These are phyloP conservation scores for Lasioglossum marginatum DNA, from an alignment of 2,888 invertebrate species.

Conservation along the genomic window DNA sequence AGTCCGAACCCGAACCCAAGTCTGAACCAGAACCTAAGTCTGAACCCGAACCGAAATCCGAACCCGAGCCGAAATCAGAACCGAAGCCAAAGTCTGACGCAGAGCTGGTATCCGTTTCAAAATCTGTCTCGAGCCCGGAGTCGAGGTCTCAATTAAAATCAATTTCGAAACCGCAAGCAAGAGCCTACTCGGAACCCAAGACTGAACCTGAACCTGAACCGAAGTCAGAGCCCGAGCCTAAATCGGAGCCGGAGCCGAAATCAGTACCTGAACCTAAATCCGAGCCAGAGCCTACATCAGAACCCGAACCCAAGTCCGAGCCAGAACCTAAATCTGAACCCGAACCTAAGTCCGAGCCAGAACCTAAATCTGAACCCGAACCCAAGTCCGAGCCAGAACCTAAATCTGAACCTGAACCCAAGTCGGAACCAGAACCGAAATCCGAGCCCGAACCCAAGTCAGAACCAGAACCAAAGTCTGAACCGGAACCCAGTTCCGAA, in stretches of 20 bases:
- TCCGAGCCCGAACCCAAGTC: constrained; percentile 83
- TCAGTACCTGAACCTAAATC: constrained; percentile 79
- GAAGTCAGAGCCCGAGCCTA: constrained; percentile 65
- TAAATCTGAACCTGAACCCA: constrained; percentile 81
- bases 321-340: constrained; percentile 83
- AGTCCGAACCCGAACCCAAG: constrained; percentile 78
- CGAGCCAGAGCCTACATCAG: constrained; percentile 80
- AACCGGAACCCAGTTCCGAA: constrained; percentile 84
- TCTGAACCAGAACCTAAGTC: constrained; percentile 81
- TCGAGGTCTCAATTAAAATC: constrained; percentile 78
- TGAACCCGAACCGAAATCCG: constrained; percentile 79
- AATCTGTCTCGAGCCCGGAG: constrained; percentile 82
- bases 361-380: constrained; percentile 84
- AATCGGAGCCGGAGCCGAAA: too few species aligned
- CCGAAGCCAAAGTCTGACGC: constrained; percentile 80
- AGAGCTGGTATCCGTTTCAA: constrained; percentile 76
- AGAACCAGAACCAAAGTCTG: constrained; percentile 69
- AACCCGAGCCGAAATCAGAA: constrained; percentile 82
- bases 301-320: constrained; percentile 81
- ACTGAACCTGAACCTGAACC: constrained; percentile 79
- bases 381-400: constrained; percentile 79
- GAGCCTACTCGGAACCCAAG: constrained; percentile 80
- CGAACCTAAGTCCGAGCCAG: constrained; percentile 83
- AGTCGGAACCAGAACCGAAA: constrained; percentile 79
- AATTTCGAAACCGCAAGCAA: constrained; percentile 70